Evolutionary conservation across 2,113 vertebrate species (phyloP).

Genomic region (Protobothrops mucrosquamatus): DNA sequence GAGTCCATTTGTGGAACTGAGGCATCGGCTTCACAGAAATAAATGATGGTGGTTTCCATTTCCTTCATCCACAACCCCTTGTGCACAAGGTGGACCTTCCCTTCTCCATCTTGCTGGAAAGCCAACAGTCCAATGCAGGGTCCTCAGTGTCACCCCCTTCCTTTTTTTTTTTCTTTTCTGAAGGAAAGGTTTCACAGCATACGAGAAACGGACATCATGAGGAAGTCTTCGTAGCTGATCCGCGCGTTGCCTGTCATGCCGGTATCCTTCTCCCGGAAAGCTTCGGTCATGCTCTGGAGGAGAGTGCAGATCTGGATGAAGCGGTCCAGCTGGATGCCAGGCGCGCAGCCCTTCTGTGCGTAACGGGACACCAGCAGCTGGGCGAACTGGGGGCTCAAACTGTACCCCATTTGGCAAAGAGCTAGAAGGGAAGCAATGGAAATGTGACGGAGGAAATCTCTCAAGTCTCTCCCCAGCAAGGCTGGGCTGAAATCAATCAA

Average conservation of each 20-base stretch:
- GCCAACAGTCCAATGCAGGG: not conserved
- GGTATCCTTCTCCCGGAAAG: slow-evolving; percentile 88
- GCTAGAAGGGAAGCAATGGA: slow-evolving; percentile 66
- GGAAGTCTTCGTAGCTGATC: slow-evolving; percentile 92
- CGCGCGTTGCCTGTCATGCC: slow-evolving; percentile 75
- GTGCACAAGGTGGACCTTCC: not conserved
- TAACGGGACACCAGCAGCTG: slow-evolving; percentile 80
- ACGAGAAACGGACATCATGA: slow-evolving; percentile 77
- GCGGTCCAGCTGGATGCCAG: slow-evolving; percentile 86
- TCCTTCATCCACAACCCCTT: not conserved
- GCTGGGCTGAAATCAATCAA: not conserved
- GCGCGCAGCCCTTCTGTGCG: slow-evolving; percentile 39
- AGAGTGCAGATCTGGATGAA: slow-evolving; percentile 96
- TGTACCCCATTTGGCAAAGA: slow-evolving; percentile 93
- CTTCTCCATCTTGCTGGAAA: not conserved
- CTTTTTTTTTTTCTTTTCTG: too few species aligned
- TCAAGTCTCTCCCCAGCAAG: not conserved
- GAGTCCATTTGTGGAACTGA: not conserved
- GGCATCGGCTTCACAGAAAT: not conserved
- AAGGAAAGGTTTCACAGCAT: slow-evolving; percentile 75
- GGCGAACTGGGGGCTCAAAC: slow-evolving; percentile 90
- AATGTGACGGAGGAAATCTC: not conserved
- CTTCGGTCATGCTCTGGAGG: slow-evolving; percentile 86
- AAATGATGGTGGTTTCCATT: not conserved
- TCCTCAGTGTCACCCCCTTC: fast-evolving